A percentile compares a stretch with the other conserved stretches of the same genome.
phyloP scores from a whole-genome alignment of 2,113 vertebrate genomes.

The Carlito syrichta region DNA sequence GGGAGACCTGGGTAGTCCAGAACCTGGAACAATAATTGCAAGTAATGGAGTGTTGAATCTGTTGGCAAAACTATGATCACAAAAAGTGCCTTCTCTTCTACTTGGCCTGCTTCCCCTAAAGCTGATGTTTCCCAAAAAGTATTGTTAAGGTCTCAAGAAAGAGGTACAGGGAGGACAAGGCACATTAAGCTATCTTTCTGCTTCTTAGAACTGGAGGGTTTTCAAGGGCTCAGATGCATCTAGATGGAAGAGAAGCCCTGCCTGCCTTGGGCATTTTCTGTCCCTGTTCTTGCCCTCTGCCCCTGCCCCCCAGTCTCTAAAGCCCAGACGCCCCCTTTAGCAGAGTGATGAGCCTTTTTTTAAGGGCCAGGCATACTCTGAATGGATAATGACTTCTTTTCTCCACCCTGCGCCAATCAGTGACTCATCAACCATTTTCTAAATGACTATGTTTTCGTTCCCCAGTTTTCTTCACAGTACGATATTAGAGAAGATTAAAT shows the following conservation, averaged over 20 bases:
- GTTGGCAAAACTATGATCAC: conserved; percentile 37
- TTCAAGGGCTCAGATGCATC: background rate
- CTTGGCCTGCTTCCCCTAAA: conserved; percentile 42
- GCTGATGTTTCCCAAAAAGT: conserved; percentile 43
- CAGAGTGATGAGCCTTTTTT: conserved; percentile 62
- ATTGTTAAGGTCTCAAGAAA: conserved; percentile 51
- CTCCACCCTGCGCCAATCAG: conserved; percentile 73
- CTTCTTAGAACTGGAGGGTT: conserved; percentile 18
- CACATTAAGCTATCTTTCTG: background rate
- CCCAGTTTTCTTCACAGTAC: conserved; percentile 60
- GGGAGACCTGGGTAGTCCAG: background rate
- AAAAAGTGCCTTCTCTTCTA: conserved; percentile 37
- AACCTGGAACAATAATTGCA: background rate
- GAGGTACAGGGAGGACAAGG: conserved; percentile 21
- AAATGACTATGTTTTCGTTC: conserved; percentile 77
- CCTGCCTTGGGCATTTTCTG: background rate
- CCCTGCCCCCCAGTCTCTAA: background rate
- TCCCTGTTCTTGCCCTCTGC: conserved; percentile 4
- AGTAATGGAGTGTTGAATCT: conserved; percentile 5
- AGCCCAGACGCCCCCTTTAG: conserved; percentile 35
- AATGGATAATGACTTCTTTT: conserved; percentile 71
- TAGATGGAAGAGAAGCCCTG: background rate
- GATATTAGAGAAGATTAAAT: conserved; percentile 71
- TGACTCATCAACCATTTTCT: conserved; percentile 79
- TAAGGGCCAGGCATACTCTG: conserved; percentile 59